Percentiles rank a stretch among this genome's conserved stretches.
Evolutionary conservation across 1,140 invertebrate species (phyloP).

Genomic region (Melitaea cinxia): DNA sequence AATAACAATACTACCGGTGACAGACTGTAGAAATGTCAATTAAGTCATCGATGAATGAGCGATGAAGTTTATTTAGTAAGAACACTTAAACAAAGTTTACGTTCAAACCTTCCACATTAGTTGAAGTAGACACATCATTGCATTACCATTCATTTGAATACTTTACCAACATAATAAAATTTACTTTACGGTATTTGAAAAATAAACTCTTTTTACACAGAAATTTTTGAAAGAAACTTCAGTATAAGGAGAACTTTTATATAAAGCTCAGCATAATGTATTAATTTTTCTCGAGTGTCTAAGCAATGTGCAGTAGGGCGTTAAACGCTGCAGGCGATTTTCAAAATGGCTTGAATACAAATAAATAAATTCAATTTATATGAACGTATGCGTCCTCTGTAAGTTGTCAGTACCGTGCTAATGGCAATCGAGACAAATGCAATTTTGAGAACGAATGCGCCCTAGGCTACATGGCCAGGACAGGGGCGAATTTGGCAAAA

Average conservation of each 20-base stretch:
- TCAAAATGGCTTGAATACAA: not conserved
- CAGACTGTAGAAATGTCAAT: no score
- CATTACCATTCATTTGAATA: not conserved
- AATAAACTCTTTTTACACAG: not conserved
- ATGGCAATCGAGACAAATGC: conserved; percentile 22
- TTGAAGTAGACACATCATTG: not conserved
- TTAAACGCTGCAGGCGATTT: conserved; percentile 24
- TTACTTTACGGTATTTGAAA: not conserved
- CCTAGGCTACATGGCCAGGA: conserved; percentile 7
- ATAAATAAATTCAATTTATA: conserved; percentile 11
- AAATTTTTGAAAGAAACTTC: not conserved
- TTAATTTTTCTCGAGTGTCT: not conserved
- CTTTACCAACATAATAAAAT: not conserved
- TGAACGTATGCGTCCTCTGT: not conserved
- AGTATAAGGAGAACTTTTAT: no score
- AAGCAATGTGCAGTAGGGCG: conserved; percentile 4
- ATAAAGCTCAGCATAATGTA: not conserved
- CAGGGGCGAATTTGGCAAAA: conserved; percentile 3
- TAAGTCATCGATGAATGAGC: no score
- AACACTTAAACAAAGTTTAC: not conserved
- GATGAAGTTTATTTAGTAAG: no score
- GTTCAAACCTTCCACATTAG: not conserved
- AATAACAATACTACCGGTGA: no score
- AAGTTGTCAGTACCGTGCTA: conserved; percentile 10
- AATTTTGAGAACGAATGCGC: conserved; percentile 17